Conservation (phyloP, 2,797 vertebrate genomes). For the Clarias laeviceps region DNA sequence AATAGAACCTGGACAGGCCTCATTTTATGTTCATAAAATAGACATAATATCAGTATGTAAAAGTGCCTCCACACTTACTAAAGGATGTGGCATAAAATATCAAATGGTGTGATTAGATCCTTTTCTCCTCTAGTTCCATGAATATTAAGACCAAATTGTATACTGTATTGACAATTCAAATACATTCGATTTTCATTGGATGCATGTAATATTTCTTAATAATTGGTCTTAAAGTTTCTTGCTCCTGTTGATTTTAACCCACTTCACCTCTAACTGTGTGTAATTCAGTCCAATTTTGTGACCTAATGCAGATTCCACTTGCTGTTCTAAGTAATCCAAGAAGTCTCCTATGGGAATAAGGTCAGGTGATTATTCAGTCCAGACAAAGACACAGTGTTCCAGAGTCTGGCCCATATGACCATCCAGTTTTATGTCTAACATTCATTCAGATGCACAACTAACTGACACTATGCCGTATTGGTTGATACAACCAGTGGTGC, state of each 20-base stretch:
- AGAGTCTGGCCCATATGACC: not conserved
- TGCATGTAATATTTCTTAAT: not conserved
- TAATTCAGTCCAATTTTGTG: not conserved
- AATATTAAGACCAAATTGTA: not conserved
- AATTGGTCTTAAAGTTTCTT: not conserved
- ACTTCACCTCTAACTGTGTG: not conserved
- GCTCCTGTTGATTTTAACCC: not conserved
- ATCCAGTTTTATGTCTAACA: not conserved
- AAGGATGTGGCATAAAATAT: not conserved
- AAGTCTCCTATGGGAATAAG: conserved; percentile 1
- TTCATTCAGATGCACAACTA: not conserved
- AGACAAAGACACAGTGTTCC: not conserved
- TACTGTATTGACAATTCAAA: not conserved
- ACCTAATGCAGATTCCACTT: conserved; percentile 5
- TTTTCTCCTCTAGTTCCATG: not conserved
- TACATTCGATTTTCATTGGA: not conserved
- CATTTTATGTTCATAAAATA: too few species aligned
- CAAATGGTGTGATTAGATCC: not conserved
- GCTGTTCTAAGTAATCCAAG: not conserved
- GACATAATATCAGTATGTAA: too few species aligned
- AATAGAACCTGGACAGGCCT: too few species aligned
- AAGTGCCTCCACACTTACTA: not conserved
- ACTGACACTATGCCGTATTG: not conserved
- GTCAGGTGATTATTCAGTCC: not conserved
- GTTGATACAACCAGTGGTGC: not conserved